These are phyloP conservation scores for Nothocercus julius DNA, from an alignment of 2,113 vertebrate species.

Conservation along the genomic window DNA sequence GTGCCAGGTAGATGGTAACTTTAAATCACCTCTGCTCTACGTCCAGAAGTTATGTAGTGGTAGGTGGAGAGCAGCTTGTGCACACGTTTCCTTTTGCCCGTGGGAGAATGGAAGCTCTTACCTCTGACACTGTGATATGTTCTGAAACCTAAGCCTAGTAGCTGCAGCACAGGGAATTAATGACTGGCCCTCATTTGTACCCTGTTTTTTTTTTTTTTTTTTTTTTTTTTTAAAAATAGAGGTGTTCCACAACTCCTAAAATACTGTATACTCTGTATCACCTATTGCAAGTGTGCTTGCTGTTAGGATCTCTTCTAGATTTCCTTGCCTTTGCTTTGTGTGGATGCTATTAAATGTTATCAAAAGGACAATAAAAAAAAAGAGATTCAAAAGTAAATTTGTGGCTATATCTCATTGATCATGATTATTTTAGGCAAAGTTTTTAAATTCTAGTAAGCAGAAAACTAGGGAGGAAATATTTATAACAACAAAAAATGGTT, in stretches of 20 bases:
- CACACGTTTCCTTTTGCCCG: neutral
- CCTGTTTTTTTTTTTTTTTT: no score
- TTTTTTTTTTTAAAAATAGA: neutral
- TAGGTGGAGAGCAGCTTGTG: neutral
- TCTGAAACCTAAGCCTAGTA: neutral
- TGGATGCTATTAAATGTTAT: neutral
- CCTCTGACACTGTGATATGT: neutral
- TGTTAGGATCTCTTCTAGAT: neutral
- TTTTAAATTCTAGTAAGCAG: neutral
- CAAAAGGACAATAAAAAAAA: neutral
- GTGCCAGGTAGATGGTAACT: neutral
- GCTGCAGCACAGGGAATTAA: neutral
- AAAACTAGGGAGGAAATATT: neutral
- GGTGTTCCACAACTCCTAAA: neutral
- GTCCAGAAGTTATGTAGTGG: neutral
- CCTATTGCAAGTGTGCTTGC: neutral
- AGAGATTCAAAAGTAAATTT: neutral
- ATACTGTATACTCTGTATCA: neutral
- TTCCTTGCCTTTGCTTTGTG: neutral
- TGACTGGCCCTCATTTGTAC: neutral
- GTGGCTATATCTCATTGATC: rapidly evolving
- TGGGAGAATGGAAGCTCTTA: neutral
- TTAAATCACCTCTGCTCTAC: neutral
- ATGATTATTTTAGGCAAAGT: neutral
- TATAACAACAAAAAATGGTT: neutral